Evolutionary conservation across 2,888 invertebrate genomes (phyloP).

Genomic region (Cacoxenus indagator): DNA sequence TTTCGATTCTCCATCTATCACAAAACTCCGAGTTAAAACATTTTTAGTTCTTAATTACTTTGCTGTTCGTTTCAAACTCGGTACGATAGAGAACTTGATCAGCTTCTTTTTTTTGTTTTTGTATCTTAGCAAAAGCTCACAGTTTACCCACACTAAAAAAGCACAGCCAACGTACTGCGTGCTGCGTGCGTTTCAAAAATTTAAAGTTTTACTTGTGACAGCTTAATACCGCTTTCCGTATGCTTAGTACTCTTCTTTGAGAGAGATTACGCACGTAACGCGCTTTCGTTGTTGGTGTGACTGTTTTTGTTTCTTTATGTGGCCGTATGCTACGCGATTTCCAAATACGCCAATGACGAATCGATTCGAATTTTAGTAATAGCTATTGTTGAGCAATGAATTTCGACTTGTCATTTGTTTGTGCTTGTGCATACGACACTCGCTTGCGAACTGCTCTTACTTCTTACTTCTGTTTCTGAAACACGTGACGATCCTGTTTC

Average conservation of each 20-base stretch:
- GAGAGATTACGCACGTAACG: slow-evolving; percentile 18
- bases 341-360: background rate
- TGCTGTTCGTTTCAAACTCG: no score
- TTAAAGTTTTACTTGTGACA: background rate
- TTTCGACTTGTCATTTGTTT: background rate
- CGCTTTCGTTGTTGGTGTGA: slow-evolving; percentile 16
- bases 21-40: no score
- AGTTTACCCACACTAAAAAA: no score
- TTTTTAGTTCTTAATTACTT: no score
- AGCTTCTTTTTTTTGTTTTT: no score
- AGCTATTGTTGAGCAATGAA: slow-evolving; percentile 13
- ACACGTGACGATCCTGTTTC: no score
- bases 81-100: no score
- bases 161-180: background rate
- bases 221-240: background rate
- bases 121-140: no score
- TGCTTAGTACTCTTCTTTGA: background rate
- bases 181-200: background rate
- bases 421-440: background rate
- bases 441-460: background rate
- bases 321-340: background rate
- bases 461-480: background rate
- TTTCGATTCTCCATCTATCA: slow-evolving; percentile 57
- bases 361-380: background rate
- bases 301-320: slow-evolving; percentile 6